Evolutionary conservation across 2,113 vertebrate species (phyloP).

Genomic region (Campylomormyrus tamandua): DNA sequence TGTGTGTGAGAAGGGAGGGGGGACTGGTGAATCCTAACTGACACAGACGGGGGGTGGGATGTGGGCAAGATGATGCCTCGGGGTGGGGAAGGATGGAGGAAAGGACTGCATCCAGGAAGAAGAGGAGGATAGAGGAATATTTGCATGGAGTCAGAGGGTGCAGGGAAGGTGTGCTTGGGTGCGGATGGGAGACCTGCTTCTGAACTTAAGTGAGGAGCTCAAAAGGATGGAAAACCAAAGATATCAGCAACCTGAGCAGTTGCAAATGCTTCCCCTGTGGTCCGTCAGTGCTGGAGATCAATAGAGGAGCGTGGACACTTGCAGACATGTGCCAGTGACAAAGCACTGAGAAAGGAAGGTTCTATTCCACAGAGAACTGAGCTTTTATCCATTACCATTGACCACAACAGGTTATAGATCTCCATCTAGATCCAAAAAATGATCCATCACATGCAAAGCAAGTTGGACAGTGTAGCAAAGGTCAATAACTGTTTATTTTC

Average conservation of each 20-base stretch:
- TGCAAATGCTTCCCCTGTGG: not conserved
- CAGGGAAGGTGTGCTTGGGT: not conserved
- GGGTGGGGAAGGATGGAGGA: constrained; percentile 1
- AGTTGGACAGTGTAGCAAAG: not conserved
- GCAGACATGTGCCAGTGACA: not conserved
- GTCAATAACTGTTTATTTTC: not conserved
- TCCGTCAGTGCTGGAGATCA: not conserved
- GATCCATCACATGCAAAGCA: not conserved
- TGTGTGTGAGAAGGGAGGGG: constrained; percentile 30
- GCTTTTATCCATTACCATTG: not conserved
- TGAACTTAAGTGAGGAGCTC: not conserved
- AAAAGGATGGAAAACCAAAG: not conserved
- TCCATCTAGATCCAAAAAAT: not conserved
- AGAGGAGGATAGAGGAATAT: not conserved
- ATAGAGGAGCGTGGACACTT: not conserved
- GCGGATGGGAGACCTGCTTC: not conserved
- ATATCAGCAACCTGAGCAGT: not conserved
- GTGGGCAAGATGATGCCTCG: not conserved
- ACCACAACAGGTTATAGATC: constrained; percentile 11
- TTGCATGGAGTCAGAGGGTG: not conserved
- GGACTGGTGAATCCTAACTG: not conserved
- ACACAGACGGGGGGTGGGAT: constrained; percentile 10
- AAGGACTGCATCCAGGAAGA: not conserved
- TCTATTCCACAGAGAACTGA: not conserved
- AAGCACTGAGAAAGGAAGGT: not conserved